These are phyloP conservation scores for Eilema depressum DNA, from an alignment of 2,888 invertebrate species.

Conservation along the genomic window DNA sequence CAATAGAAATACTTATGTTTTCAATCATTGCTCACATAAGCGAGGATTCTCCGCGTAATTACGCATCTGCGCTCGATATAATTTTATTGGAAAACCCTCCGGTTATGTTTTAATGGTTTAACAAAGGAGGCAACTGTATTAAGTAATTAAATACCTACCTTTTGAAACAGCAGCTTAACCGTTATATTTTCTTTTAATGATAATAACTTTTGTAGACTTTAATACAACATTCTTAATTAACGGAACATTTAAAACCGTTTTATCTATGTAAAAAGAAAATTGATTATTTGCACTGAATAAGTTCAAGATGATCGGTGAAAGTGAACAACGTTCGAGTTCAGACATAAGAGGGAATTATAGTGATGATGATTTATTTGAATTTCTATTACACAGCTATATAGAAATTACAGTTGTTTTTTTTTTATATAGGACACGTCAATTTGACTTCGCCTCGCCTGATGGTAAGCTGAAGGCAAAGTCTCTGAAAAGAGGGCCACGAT, in stretches of 20 bases:
- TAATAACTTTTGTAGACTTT: slow-evolving; percentile 10
- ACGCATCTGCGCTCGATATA: slow-evolving; percentile 39
- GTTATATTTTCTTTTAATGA: slow-evolving; percentile 17
- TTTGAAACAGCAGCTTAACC: slow-evolving; percentile 13
- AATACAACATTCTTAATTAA: not conserved
- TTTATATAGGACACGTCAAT: too few relatives aligned
- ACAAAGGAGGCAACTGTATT: slow-evolving; percentile 31
- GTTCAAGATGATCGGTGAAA: too few relatives aligned
- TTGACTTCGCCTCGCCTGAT: too few relatives aligned
- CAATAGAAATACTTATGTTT: slow-evolving; percentile 28
- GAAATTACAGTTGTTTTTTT: too few relatives aligned
- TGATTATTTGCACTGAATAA: too few relatives aligned
- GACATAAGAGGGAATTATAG: too few relatives aligned
- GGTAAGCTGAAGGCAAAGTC: too few relatives aligned
- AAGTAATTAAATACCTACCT: slow-evolving; percentile 28
- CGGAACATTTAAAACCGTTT: not conserved
- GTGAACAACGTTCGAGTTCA: too few relatives aligned
- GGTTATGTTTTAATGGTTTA: slow-evolving; percentile 43
- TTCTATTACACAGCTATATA: too few relatives aligned
- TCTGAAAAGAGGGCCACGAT: too few relatives aligned
- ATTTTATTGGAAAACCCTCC: slow-evolving; percentile 47
- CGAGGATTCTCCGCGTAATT: slow-evolving; percentile 39
- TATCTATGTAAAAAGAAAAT: too few relatives aligned
- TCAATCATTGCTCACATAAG: slow-evolving; percentile 22
- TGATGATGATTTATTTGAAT: too few relatives aligned